Conservation (phyloP, 1,140 invertebrate species). For the Papilio polyxenes region DNA sequence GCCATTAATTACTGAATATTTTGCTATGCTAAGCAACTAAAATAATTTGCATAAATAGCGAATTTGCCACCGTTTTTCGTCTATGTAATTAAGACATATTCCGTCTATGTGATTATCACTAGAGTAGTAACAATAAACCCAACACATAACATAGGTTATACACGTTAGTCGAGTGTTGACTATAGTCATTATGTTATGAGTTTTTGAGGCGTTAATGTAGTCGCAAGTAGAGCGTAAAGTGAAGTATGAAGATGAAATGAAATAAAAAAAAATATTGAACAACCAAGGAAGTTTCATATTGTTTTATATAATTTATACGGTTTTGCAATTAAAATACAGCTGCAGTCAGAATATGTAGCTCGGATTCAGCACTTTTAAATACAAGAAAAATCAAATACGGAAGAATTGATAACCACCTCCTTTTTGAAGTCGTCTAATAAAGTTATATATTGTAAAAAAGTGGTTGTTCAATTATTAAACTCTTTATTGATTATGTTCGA, state of each 20-base stretch:
- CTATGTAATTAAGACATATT: neutral
- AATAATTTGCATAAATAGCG: neutral
- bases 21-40: neutral
- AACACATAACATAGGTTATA: neutral
- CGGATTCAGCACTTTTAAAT: no score
- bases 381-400: no score
- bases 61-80: neutral
- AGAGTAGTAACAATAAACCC: neutral
- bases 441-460: no score
- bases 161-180: neutral
- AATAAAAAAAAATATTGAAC: neutral
- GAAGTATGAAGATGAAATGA: neutral
- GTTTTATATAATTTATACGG: neutral
- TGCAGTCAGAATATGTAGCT: no score
- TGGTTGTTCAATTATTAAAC: no score
- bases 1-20: neutral
- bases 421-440: no score
- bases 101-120: neutral
- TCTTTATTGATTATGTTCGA: no score
- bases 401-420: no score
- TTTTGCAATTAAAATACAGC: neutral
- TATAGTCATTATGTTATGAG: neutral
- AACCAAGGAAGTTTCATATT: neutral
- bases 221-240: slow-evolving; percentile 5
- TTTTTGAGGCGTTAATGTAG: slow-evolving; percentile 6